A percentile compares a stretch with the other conserved stretches of the same genome.
Conservation (phyloP, 2,888 invertebrate genomes). For the Eupithecia insigniata region DNA sequence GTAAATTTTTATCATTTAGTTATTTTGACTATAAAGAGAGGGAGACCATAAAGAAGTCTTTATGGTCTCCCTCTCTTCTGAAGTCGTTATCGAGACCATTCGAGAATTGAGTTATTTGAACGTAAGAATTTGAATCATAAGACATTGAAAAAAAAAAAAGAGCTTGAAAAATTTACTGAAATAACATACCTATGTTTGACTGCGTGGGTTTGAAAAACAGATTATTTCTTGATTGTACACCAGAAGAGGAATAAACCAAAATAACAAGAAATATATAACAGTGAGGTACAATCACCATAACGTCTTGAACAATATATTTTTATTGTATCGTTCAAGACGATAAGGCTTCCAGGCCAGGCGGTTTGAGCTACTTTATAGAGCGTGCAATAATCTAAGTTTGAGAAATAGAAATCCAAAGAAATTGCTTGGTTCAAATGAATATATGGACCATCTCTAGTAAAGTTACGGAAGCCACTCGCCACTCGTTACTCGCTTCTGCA, state of each 20-base stretch:
- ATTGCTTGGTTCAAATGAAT: background rate
- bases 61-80: no score
- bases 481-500: constrained; percentile 60
- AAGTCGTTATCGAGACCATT: background rate
- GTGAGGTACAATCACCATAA: background rate
- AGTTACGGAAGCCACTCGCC: constrained; percentile 39
- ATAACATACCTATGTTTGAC: no score
- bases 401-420: background rate
- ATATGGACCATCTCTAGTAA: constrained; percentile 17
- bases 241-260: no score
- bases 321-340: background rate
- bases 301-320: no score
- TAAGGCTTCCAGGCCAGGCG: background rate
- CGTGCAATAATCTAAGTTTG: background rate
- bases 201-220: background rate
- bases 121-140: background rate
- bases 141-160: no score
- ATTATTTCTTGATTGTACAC: background rate
- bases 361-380: background rate
- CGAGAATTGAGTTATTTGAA: background rate
- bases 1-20: no score
- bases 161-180: no score
- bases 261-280: background rate
- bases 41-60: no score
- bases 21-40: no score